Conservation (phyloP, 35 echinoderm and acorn worm genomes). For the Ophiothrix spiculata region DNA sequence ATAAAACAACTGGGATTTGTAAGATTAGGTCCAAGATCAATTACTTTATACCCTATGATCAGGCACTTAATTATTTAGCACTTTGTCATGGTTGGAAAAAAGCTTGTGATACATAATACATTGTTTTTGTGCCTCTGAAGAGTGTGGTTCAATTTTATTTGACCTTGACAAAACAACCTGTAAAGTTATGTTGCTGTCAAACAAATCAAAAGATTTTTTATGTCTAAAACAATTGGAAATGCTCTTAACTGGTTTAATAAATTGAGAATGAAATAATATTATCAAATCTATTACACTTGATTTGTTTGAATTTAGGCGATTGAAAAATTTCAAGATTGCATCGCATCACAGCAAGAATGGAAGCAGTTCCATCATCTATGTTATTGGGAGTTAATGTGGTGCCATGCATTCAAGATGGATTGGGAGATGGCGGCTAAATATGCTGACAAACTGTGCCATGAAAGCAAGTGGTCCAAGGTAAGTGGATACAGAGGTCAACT, state of each 20-base stretch:
- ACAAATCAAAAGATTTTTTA: no score
- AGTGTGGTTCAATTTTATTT: no score
- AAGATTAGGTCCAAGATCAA: not conserved
- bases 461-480: slow-evolving; percentile 99
- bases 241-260: no score
- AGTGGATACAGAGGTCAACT: no score
- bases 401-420: slow-evolving; percentile 87
- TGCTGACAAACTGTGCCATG: slow-evolving; percentile 86
- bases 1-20: not conserved
- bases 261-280: not conserved
- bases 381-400: slow-evolving; percentile 99
- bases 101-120: no score
- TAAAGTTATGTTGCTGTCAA: no score
- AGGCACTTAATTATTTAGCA: no score
- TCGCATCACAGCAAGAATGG: slow-evolving; percentile 93
- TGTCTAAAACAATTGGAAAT: no score
- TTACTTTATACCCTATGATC: no score
- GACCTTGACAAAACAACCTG: no score
- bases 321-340: slow-evolving; percentile 76
- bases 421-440: slow-evolving; percentile 80
- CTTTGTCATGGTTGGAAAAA: no score
- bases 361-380: slow-evolving; percentile 93
- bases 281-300: not conserved
- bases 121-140: not conserved
- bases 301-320: slow-evolving; percentile 68